Evolutionary conservation across 2,797 vertebrate species (phyloP).

Genomic region (Odontamblyopus lacepedii): DNA sequence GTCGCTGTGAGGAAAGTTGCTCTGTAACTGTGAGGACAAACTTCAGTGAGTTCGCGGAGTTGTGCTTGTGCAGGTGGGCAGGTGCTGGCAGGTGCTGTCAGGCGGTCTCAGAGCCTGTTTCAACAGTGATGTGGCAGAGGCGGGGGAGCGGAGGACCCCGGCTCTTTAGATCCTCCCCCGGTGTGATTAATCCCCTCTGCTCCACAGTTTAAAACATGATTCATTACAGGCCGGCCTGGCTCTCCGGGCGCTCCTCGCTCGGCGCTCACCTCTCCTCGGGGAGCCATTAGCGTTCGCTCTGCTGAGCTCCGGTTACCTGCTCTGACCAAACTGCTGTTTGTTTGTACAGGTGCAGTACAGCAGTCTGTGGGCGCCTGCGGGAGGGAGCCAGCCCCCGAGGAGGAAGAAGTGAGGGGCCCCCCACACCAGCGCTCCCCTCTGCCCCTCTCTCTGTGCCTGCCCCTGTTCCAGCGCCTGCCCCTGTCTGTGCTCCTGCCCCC

Average conservation of each 20-base stretch:
- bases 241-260: conserved; percentile 77
- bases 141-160: conserved; percentile 84
- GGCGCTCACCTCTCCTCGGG: conserved; percentile 81
- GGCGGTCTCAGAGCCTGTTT: conserved; percentile 81
- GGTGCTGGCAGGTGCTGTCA: too few species aligned
- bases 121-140: conserved; percentile 85
- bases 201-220: conserved; percentile 99
- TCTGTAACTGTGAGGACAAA: conserved; percentile 48
- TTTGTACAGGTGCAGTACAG: conserved; percentile 98
- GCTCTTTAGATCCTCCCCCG: conserved; percentile 94
- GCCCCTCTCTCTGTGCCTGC: not conserved
- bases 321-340: conserved; percentile 88
- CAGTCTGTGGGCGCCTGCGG: conserved; percentile 82
- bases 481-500: not conserved
- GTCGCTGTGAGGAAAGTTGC: conserved; percentile 35
- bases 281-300: conserved; percentile 89
- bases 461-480: not conserved
- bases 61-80: conserved; percentile 65
- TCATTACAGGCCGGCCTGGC: conserved; percentile 94
- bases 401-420: conserved; percentile 82
- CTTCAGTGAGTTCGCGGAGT: conserved; percentile 64
- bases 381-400: conserved; percentile 80
- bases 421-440: conserved; percentile 35
- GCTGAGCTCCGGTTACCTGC: conserved; percentile 90
- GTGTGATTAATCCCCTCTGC: conserved; percentile 96